Base-by-base conservation (phyloP, 2,113 vertebrate genomes). In the Dicaeum eximium region DNA sequence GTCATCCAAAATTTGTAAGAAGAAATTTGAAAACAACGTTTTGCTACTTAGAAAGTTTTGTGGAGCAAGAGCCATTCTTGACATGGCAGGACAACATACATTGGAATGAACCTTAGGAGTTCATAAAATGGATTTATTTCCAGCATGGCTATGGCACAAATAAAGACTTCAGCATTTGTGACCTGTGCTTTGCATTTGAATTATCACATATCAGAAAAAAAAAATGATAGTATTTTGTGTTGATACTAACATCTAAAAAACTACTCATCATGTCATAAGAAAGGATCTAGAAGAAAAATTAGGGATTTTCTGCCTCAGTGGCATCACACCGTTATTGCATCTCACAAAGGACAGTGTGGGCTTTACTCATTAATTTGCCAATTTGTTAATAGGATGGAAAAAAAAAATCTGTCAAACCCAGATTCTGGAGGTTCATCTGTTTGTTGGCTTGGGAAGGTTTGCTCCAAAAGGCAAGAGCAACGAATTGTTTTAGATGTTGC, bases 241-340 rank as follows among this genome's bases (percentile, higher is more conserved):
- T 37, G 35, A 30, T 48, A 8, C 61, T 77, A 47, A 22, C 8
- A 17, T 69, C 33, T 57, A 37, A 11, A 35, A 42, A 51, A 12
- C 1, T 73, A 7, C 24, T 60, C 6, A n/a, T 7, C 3, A 0
- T 5, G 4, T 24, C 2, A 0, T 18, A 75, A 83, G 11, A 60
- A 64, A 83, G 30, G 15, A 24, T 10, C 8, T 2, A 3, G 27
- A 51, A 65, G 6, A 13, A 84, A 77, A 82, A 24, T 3, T 8
- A 10, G 11, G 33, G 21, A 9, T 11, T 28, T 14, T 9, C 48
- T 51, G 16, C 45, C 21, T 22, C 54, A 14, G 3, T 35, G 45
- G 11, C 45, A 27, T 33, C 28, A 25, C 2, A 2, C 2, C 2
- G 0, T 15, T 42, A 7, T 4, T 42, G 2, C 6, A 22, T 16